These are phyloP conservation scores for Gyps fulvus DNA, from an alignment of 2,113 vertebrate species.

Conservation along the genomic window DNA sequence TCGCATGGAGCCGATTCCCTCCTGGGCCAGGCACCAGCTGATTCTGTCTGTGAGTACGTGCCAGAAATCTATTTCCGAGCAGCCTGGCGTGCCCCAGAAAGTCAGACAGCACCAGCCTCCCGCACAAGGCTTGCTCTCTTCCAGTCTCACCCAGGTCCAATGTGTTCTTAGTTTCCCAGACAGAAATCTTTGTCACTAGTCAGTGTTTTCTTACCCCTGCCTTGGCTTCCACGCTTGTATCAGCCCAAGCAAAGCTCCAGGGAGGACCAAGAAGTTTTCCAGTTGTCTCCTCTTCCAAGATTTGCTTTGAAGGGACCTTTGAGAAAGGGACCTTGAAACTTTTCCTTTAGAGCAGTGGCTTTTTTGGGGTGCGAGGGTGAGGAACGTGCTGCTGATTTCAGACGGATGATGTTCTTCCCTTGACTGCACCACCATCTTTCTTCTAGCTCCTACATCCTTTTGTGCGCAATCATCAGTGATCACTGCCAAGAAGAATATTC, in stretches of 20 bases:
- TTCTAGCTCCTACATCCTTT: not conserved
- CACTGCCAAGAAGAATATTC: not conserved
- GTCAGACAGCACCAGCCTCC: not conserved
- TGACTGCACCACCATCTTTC: not conserved
- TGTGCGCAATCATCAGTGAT: too few relatives aligned
- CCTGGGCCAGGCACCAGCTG: not conserved
- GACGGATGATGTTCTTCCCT: not conserved
- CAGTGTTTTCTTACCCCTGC: not conserved
- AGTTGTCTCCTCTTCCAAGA: not conserved
- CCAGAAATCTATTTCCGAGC: not conserved
- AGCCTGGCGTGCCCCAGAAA: not conserved
- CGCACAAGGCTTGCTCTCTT: not conserved
- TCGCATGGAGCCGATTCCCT: not conserved
- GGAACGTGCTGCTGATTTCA: not conserved
- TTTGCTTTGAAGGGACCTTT: not conserved
- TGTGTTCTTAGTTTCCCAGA: not conserved
- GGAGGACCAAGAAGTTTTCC: not conserved
- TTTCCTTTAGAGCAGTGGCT: not conserved
- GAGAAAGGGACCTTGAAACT: not conserved
- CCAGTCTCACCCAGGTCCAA: not conserved
- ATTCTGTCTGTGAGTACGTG: not conserved
- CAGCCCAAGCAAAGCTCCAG: not conserved
- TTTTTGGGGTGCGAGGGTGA: not conserved
- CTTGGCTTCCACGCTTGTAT: not conserved
- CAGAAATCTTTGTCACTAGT: not conserved